Percentiles rank a stretch among this genome's conserved stretches.
Conservation (phyloP, 2,888 invertebrate genomes). For the Terebella lapidaria region DNA sequence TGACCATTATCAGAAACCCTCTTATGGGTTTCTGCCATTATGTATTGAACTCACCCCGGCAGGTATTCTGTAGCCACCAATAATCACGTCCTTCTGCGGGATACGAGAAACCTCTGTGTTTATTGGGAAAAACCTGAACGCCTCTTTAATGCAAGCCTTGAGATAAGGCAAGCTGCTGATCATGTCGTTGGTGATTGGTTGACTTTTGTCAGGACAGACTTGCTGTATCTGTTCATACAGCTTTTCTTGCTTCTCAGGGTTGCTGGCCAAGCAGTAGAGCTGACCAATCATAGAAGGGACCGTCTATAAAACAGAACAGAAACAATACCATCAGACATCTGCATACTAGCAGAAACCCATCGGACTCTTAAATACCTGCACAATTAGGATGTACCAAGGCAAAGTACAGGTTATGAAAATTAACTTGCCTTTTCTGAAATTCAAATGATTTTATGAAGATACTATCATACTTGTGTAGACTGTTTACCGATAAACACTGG, state of each 20-base stretch:
- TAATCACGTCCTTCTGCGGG: constrained; percentile 65
- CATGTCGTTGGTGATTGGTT: constrained; percentile 57
- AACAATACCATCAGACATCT: not conserved
- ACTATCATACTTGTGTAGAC: too few species aligned
- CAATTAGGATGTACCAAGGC: too few species aligned
- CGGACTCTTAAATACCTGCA: too few species aligned
- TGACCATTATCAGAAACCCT: too few species aligned
- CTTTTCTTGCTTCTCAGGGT: constrained; percentile 66
- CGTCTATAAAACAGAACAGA: constrained; percentile 35
- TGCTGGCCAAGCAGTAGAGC: constrained; percentile 72
- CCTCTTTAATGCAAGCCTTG: constrained; percentile 75
- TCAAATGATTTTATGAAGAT: too few species aligned
- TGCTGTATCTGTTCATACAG: constrained; percentile 61
- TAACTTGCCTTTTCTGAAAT: too few species aligned
- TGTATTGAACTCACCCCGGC: constrained; percentile 67
- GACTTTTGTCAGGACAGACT: constrained; percentile 37
- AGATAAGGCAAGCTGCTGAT: constrained; percentile 66
- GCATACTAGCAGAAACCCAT: not conserved
- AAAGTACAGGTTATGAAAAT: too few species aligned
- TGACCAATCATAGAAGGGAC: constrained; percentile 35
- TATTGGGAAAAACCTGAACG: constrained; percentile 68
- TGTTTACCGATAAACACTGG: too few species aligned
- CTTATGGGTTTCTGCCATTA: too few species aligned
- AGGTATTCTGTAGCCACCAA: constrained; percentile 71
- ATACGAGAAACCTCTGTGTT: constrained; percentile 72